phyloP scores from a whole-genome alignment of 2,888 invertebrate genomes.

The Ametastegia equiseti region DNA sequence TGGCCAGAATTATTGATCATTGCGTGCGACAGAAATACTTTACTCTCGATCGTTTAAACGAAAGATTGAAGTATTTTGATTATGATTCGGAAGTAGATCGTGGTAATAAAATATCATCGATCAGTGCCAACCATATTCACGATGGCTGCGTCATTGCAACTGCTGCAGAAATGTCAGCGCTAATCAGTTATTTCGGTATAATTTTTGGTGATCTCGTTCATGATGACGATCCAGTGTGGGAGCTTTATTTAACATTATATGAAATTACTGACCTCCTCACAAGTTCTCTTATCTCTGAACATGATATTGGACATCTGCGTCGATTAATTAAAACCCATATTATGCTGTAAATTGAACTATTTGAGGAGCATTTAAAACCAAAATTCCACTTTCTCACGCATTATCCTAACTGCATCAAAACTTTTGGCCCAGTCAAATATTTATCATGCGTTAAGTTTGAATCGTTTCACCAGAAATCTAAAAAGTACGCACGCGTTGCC shows the following conservation, averaged over 20 bases:
- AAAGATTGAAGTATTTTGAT: slow-evolving; percentile 56
- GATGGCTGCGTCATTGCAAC: slow-evolving; percentile 58
- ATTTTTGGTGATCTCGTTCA: slow-evolving; percentile 51
- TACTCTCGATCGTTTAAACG: slow-evolving; percentile 56
- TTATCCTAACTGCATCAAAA: slow-evolving; percentile 26
- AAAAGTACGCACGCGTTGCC: slow-evolving; percentile 38
- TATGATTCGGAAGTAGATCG: slow-evolving; percentile 51
- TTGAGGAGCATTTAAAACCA: slow-evolving; percentile 48
- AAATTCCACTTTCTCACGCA: slow-evolving; percentile 48
- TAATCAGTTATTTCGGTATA: slow-evolving; percentile 58
- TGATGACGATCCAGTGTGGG: slow-evolving; percentile 48
- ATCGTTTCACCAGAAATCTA: slow-evolving; percentile 47
- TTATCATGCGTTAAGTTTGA: slow-evolving; percentile 48
- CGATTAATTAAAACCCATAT: slow-evolving; percentile 41
- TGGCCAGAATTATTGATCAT: slow-evolving; percentile 59
- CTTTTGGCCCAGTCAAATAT: slow-evolving; percentile 44
- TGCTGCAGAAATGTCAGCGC: slow-evolving; percentile 62
- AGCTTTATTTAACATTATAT: slow-evolving; percentile 46
- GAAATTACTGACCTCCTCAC: slow-evolving; percentile 44
- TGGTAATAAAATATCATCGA: slow-evolving; percentile 55
- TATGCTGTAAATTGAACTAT: slow-evolving; percentile 27
- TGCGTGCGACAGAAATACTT: slow-evolving; percentile 53
- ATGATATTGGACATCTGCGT: slow-evolving; percentile 34
- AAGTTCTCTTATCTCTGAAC: not conserved
- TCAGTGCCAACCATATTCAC: slow-evolving; percentile 54